phyloP scores from a whole-genome alignment of 2,797 vertebrate genomes.

The Phylloscopus collybita region DNA sequence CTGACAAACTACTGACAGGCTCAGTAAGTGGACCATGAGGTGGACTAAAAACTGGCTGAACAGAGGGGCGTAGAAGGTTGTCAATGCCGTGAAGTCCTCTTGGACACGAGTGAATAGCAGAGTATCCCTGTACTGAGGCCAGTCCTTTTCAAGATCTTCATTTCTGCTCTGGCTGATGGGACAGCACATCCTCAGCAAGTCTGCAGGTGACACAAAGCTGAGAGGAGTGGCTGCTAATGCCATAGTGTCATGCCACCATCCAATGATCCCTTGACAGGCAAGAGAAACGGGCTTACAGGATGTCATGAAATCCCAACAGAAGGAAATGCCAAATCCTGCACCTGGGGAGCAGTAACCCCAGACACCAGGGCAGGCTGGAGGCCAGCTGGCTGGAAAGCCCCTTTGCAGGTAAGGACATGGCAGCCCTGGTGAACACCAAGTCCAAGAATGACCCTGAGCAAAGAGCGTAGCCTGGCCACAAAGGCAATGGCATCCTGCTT shows the following conservation, averaged over 20 bases:
- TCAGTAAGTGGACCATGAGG: not conserved
- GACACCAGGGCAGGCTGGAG: not conserved
- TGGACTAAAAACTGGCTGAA: not conserved
- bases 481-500: not conserved
- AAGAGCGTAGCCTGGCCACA: not conserved
- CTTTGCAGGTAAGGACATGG: not conserved
- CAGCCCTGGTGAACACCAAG: not conserved
- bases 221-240: not conserved
- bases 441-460: not conserved
- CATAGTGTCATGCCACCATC: not conserved
- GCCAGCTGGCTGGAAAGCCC: not conserved
- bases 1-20: not conserved
- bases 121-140: not conserved
- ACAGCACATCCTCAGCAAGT: not conserved
- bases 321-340: not conserved
- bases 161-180: not conserved
- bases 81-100: not conserved
- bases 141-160: not conserved
- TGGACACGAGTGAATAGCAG: not conserved
- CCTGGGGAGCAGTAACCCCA: not conserved
- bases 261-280: accelerated
- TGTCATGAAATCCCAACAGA: not conserved
- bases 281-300: not conserved
- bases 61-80: not conserved
- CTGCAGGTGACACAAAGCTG: not conserved